Base-by-base conservation (phyloP, 2,113 vertebrate genomes). In the Nycticebus coucang region DNA sequence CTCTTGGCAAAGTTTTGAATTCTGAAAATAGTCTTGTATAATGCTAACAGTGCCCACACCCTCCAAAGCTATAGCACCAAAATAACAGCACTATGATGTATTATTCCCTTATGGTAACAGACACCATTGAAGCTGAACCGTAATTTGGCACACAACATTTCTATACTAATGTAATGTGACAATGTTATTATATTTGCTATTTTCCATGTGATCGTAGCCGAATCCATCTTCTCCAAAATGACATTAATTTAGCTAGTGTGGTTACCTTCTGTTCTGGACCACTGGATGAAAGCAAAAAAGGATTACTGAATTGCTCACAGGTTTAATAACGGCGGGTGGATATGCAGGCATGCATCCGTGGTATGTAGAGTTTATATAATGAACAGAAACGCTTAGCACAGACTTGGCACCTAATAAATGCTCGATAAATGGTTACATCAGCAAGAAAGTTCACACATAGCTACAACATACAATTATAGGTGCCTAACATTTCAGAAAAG, bases 131-230 rank as follows among this genome's bases (percentile, higher is more conserved):
- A 97, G 77, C 74, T 96, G 88, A 95, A 95, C 95, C 97, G 89
- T 95, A 98, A 97, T 97, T 97, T 96, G 90, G 87, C 92, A 97
- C 59, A 95, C 83, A 95, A 87, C 72, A 93, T 81, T 98, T 97
- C 96, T 95, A 93, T 85, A 96, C 95, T 97, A 98, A 98, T 94
- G 90, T 91, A 97, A 98, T 96, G 94, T 97, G 98, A 98, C 97
- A 97, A 79, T 90, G 68, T 97, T 97, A 98, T 98, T 98, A 98
- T 69, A 77, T 92, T 97, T 91, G 18, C 87, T 97, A 88, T 97
- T 98, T 98, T 97, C 95, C 78, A 75, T 96, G 91, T 87, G 93
- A 88, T 95, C 97, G 98, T 93, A 97, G 86, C 84, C 84, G 91
- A 95, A 97, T 97, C 98, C 96, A 97, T 98, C 97, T 98, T 95